A percentile compares a stretch with the other conserved stretches of the same genome.
Evolutionary conservation across 2,797 vertebrate genomes (phyloP).

Genomic region (Benthosema pterotum): DNA sequence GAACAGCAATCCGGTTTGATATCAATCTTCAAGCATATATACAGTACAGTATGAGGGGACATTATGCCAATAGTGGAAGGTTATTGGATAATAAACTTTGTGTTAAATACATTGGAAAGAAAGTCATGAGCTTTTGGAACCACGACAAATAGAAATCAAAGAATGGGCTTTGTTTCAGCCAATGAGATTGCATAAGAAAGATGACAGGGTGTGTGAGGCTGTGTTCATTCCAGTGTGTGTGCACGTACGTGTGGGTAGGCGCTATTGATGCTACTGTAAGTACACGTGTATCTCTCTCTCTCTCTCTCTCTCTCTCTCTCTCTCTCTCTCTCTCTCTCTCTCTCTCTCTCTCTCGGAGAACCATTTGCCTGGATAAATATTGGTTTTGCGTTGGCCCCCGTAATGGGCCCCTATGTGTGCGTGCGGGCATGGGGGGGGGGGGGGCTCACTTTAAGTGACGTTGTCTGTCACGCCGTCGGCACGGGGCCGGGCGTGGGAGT

Average conservation of each 20-base stretch:
- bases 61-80: too few relatives aligned
- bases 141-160: too few relatives aligned
- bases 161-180: not conserved
- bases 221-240: conserved; percentile 42
- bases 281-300: conserved; percentile 63
- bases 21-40: too few relatives aligned
- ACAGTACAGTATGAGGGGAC: too few relatives aligned
- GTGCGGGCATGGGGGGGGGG: too few relatives aligned
- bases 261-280: not conserved
- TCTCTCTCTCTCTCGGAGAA: conserved; percentile 65
- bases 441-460: conserved; percentile 76
- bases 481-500: conserved; percentile 79
- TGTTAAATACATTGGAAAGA: too few relatives aligned
- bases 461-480: conserved; percentile 76
- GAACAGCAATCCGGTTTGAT: too few relatives aligned
- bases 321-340: too few relatives aligned
- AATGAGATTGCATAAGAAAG: conserved; percentile 25
- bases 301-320: too few relatives aligned
- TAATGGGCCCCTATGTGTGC: conserved; percentile 72
- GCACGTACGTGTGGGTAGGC: not conserved
- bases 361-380: conserved; percentile 80
- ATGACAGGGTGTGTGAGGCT: conserved; percentile 36
- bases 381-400: conserved; percentile 74
- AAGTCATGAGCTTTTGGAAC: too few relatives aligned
- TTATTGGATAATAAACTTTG: too few relatives aligned